Evolutionary conservation across 2,113 vertebrate species (phyloP).

Genomic region (Odocoileus hemionus): DNA sequence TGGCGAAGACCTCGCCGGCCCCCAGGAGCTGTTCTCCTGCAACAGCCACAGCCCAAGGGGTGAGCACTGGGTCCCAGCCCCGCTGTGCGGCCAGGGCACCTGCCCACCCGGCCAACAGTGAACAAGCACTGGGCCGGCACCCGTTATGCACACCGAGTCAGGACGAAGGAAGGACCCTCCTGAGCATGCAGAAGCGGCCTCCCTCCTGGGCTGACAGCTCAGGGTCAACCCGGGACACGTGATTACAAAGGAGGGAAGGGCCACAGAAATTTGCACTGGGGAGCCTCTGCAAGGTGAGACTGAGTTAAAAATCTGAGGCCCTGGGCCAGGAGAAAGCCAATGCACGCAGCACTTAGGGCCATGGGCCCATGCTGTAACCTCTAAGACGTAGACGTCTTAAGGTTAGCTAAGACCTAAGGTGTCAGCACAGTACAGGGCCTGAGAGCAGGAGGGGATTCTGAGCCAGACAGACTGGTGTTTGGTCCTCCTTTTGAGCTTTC

Average conservation of each 20-base stretch:
- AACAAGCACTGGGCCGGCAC: background rate
- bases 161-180: background rate
- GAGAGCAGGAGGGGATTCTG: background rate
- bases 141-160: background rate
- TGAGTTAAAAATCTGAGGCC: background rate
- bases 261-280: background rate
- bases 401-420: background rate
- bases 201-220: background rate
- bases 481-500: background rate
- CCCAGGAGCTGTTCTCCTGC: constrained; percentile 93
- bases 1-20: constrained; percentile 92
- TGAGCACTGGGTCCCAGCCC: background rate
- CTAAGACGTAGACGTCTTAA: background rate
- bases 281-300: background rate
- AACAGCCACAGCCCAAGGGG: background rate
- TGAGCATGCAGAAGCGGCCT: background rate
- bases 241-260: background rate
- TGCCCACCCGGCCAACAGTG: background rate
- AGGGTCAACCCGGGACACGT: background rate
- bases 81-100: background rate
- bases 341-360: background rate
- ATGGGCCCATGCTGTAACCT: background rate
- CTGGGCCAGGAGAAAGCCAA: background rate
- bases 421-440: background rate
- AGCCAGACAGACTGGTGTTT: background rate